These are phyloP conservation scores for Amblyjoppa fuscipennis DNA, from an alignment of 2,888 invertebrate genomes.

Conservation along the genomic window DNA sequence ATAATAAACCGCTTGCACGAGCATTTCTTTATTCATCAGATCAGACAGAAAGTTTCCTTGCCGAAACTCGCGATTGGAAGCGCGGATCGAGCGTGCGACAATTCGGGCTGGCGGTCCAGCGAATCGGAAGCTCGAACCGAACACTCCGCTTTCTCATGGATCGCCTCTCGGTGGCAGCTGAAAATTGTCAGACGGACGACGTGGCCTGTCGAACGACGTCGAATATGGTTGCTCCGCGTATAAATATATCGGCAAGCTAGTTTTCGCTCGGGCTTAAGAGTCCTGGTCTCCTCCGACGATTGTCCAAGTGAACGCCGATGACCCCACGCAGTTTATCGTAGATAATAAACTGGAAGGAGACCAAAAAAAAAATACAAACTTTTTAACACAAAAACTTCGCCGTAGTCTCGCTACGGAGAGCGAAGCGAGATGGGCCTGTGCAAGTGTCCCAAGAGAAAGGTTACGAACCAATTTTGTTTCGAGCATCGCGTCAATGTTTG, in stretches of 20 bases:
- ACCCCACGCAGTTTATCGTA: background rate
- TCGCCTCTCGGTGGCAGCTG: background rate
- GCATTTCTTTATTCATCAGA: background rate
- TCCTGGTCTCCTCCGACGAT: background rate
- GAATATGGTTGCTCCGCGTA: constrained; percentile 60
- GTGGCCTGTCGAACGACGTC: constrained; percentile 67
- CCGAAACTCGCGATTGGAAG: background rate
- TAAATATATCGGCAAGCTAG: constrained; percentile 31
- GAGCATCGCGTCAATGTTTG: constrained; percentile 99
- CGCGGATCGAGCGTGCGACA: background rate
- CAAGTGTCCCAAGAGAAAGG: constrained; percentile 98
- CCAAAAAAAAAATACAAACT: constrained; percentile 10
- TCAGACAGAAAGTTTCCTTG: background rate
- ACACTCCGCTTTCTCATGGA: background rate
- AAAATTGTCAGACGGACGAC: constrained; percentile 54
- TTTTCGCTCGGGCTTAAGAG: constrained; percentile 23
- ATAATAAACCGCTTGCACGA: background rate
- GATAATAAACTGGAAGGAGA: background rate
- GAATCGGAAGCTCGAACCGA: constrained; percentile 5
- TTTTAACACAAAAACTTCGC: constrained; percentile 5
- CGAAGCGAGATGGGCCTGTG: constrained; percentile 96
- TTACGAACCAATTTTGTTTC: constrained; percentile 99
- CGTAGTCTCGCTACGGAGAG: constrained; percentile 26
- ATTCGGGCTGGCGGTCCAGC: background rate
- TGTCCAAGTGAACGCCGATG: constrained; percentile 4